A percentile compares a stretch with the other conserved stretches of the same genome.
Conservation (phyloP, 2,888 invertebrate genomes). For the Dolichomitus sp. region DNA sequence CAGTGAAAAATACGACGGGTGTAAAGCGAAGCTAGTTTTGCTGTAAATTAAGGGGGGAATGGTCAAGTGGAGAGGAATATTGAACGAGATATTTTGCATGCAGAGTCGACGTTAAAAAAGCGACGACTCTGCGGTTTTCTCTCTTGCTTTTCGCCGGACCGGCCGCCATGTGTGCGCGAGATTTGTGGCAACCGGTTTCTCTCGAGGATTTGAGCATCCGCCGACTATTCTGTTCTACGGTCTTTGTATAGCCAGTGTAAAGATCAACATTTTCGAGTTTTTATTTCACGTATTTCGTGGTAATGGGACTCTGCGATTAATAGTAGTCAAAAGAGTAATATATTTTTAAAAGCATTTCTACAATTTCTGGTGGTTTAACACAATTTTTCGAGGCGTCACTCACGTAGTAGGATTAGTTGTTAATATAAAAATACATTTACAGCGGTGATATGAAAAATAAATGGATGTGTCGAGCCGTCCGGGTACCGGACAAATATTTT, state of each 20-base stretch:
- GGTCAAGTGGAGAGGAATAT: neutral
- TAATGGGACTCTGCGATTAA: too few relatives aligned
- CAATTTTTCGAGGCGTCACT: too few relatives aligned
- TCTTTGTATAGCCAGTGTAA: neutral
- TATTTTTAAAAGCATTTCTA: too few relatives aligned
- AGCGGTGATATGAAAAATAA: too few relatives aligned
- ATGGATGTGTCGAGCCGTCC: too few relatives aligned
- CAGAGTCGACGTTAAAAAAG: constrained; percentile 27
- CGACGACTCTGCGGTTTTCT: constrained; percentile 18
- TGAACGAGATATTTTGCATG: neutral
- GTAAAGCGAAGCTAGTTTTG: neutral
- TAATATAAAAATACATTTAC: too few relatives aligned
- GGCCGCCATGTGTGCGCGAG: constrained; percentile 60
- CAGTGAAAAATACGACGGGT: too few relatives aligned
- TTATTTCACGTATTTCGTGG: neutral
- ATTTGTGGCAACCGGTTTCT: constrained; percentile 61
- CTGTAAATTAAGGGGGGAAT: neutral
- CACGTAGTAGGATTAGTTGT: too few relatives aligned
- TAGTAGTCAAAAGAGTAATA: too few relatives aligned
- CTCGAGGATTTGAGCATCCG: constrained; percentile 9
- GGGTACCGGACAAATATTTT: too few relatives aligned
- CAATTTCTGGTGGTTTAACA: too few relatives aligned
- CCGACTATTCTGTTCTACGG: neutral
- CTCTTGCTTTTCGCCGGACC: constrained; percentile 29
- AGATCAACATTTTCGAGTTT: neutral